Base-by-base conservation (phyloP, 1,140 invertebrate genomes). In the Lepidurus apus region DNA sequence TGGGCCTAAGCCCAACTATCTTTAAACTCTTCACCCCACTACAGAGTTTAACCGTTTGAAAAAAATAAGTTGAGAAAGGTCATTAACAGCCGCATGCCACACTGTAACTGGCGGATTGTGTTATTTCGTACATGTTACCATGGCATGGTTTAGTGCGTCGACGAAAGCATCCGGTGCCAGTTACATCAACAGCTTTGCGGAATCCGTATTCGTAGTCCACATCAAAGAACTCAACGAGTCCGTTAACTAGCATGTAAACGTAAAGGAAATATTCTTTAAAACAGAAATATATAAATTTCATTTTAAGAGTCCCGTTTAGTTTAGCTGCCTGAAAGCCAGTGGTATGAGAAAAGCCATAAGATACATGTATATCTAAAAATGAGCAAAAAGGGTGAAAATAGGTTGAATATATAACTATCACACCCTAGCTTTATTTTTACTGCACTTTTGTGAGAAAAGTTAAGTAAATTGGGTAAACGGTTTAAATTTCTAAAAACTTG, bases 111-210 rank as follows among this genome's bases (percentile, higher is more conserved):
- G 4, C 34, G 34, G 34, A 34, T 34, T 34, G 34, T 34, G 34
- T 34, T 34, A 34, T 34, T 34, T 34, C 1, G 34, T 65, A 13
- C 1, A 65, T 7, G n/a, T 65, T 65, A 78, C 77, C 65, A 97
- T 87, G 74, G 94, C 93, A 83, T 92, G 88, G 84, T 98, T 98
- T 1, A 99, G 85, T 74, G 90, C 91, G 85, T 97, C 93, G 0
- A 97, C 90, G 88, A 99, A 99, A 80, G 92, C 89, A 79, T 93
- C 90, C 0, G 92, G 88, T 0, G 90, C 81, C 74, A 97, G 82
- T 75, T 88, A 84, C 74, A 94, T 83, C 8, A 98, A 85, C 74
- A 89, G 83, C 82, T 93, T 91, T 0, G 95, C 94, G 83, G 94
- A 87, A 42, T 89, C 85, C 79, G 88, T 87, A 47, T 91, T 91